Percentiles rank a stretch among this genome's conserved stretches.
Conservation (phyloP, 2,888 invertebrate genomes). For the Trissonchulus latispiculum region DNA sequence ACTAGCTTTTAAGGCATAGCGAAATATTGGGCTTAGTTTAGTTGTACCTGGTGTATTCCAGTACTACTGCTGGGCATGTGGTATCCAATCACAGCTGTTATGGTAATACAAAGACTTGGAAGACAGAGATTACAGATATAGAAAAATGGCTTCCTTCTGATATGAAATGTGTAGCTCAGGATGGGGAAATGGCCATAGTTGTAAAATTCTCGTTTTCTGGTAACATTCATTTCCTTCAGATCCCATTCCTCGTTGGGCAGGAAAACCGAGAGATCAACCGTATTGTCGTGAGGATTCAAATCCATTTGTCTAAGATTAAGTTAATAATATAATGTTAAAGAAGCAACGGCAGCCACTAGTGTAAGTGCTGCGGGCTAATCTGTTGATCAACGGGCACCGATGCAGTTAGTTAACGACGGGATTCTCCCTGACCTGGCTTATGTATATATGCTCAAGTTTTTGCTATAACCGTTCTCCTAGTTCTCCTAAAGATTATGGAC, state of each 20-base stretch:
- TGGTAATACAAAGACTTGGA: conserved; percentile 13
- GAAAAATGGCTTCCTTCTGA: conserved; percentile 22
- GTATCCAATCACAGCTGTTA: conserved; percentile 23
- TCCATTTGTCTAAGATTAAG: conserved; percentile 44
- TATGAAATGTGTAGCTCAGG: conserved; percentile 15
- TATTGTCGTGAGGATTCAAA: conserved; percentile 61
- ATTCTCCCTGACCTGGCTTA: too few species aligned
- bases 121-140: conserved; percentile 20
- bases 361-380: too few species aligned
- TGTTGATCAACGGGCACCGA: too few species aligned
- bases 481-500: too few species aligned
- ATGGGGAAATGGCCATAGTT: conserved; percentile 24
- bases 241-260: conserved; percentile 78
- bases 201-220: conserved; percentile 8
- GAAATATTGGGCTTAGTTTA: too few species aligned
- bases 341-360: too few species aligned
- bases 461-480: too few species aligned
- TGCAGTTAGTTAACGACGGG: too few species aligned
- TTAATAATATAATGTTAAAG: too few species aligned
- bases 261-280: conserved; percentile 72
- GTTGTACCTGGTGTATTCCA: conserved; percentile 23
- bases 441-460: too few species aligned
- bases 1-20: too few species aligned
- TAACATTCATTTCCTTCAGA: conserved; percentile 50
- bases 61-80: conserved; percentile 23